A percentile compares a stretch with the other conserved stretches of the same genome.
phyloP scores from a whole-genome alignment of 1,140 invertebrate species.

The Metaphire vulgaris region DNA sequence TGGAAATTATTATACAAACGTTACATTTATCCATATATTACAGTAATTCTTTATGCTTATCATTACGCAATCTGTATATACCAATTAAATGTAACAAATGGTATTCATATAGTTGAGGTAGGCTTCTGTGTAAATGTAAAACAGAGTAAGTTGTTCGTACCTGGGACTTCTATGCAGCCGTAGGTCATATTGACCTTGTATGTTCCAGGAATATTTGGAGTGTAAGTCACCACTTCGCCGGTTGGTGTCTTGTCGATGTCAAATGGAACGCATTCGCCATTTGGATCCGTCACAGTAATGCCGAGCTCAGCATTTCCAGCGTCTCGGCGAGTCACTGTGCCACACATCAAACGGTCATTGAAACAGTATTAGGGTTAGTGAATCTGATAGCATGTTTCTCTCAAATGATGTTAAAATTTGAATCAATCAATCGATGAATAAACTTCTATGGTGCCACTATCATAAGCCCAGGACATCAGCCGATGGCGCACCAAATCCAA shows the following conservation, averaged over 20 bases:
- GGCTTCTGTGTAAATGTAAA: no score
- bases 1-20: neutral
- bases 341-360: neutral
- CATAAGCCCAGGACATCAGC: no score
- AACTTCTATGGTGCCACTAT: no score
- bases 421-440: no score
- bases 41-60: no score
- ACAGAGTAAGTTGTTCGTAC: constrained; percentile 30
- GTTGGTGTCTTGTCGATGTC: constrained; percentile 69
- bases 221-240: constrained; percentile 68
- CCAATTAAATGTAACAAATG: neutral
- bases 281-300: constrained; percentile 77
- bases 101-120: neutral
- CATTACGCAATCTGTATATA: neutral
- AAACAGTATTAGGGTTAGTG: neutral
- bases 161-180: constrained; percentile 65
- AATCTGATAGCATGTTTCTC: no score
- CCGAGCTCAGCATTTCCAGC: constrained; percentile 84
- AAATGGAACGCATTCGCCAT: constrained; percentile 74
- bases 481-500: no score
- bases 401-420: no score
- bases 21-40: no score
- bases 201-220: constrained; percentile 77
- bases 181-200: constrained; percentile 83
- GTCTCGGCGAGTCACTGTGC: constrained; percentile 72